These are phyloP conservation scores for Labeo rohita DNA, from an alignment of 2,113 vertebrate genomes.

Conservation along the genomic window DNA sequence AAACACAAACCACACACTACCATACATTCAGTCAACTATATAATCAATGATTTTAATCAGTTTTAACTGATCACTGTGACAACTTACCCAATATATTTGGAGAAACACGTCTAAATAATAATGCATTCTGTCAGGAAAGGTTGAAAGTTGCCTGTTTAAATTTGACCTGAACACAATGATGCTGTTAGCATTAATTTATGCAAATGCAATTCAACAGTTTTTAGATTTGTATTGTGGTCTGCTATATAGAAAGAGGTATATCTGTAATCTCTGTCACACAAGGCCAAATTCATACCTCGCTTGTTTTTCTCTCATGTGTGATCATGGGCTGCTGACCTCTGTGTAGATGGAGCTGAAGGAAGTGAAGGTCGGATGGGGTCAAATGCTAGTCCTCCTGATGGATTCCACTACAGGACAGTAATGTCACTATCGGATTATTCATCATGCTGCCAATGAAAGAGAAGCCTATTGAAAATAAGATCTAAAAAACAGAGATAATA, in stretches of 20 bases:
- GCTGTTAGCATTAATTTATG: neutral
- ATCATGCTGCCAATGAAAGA: constrained; percentile 13
- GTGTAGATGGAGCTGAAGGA: constrained; percentile 2
- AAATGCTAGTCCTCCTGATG: constrained; percentile 25
- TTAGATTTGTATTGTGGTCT: neutral
- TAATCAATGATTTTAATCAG: neutral
- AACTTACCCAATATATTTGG: neutral
- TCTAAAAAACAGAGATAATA: neutral
- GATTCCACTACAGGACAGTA: constrained; percentile 31
- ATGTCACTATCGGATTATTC: constrained; percentile 18
- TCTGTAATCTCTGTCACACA: neutral
- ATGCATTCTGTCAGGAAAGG: neutral
- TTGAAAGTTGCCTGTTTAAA: neutral
- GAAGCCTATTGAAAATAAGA: neutral
- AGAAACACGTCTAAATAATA: neutral
- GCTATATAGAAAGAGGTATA: neutral
- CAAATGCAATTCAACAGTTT: neutral
- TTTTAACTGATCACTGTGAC: neutral
- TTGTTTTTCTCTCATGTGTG: neutral
- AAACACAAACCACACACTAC: neutral
- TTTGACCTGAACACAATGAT: neutral
- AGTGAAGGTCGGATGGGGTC: constrained; percentile 30
- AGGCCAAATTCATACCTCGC: neutral
- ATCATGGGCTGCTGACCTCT: constrained; percentile 24
- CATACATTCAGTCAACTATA: neutral